Conservation (phyloP, 1,140 invertebrate species). For the Lordiphosa clarofinis region DNA sequence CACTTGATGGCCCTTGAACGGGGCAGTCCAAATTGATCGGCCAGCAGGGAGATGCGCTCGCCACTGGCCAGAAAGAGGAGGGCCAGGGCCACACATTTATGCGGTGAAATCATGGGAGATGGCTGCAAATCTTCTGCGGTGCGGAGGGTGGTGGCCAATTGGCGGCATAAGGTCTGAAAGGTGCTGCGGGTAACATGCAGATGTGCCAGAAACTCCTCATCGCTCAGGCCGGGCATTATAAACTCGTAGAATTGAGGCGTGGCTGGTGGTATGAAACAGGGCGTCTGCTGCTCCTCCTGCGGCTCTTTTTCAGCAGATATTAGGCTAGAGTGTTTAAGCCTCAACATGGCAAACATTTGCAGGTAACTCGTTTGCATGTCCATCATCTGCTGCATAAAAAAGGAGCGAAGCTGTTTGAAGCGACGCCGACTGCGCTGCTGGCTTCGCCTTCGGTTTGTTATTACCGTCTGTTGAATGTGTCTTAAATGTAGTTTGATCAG, state of each 20-base stretch:
- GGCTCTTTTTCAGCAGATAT: slow-evolving; percentile 2
- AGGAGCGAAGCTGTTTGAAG: slow-evolving; percentile 34
- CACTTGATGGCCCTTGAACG: slow-evolving; percentile 37
- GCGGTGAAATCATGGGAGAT: slow-evolving; percentile 12
- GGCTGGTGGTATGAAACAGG: not conserved
- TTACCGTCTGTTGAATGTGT: slow-evolving; percentile 41
- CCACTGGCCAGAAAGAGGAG: slow-evolving; percentile 62
- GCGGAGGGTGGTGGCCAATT: slow-evolving; percentile 41
- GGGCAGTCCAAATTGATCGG: slow-evolving; percentile 45
- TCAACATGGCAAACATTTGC: slow-evolving; percentile 46
- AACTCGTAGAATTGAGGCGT: slow-evolving; percentile 37
- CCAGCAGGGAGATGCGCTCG: slow-evolving; percentile 44
- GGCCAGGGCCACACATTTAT: slow-evolving; percentile 59
- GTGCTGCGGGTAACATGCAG: slow-evolving; percentile 57
- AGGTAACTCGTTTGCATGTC: slow-evolving; percentile 55
- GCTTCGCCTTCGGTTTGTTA: slow-evolving; percentile 37
- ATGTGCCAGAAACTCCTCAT: slow-evolving; percentile 54
- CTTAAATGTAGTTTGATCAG: slow-evolving; percentile 46
- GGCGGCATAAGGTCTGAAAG: slow-evolving; percentile 50
- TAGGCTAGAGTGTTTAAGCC: slow-evolving; percentile 39
- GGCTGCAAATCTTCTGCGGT: slow-evolving; percentile 21
- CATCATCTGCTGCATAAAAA: slow-evolving; percentile 61
- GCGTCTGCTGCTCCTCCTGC: not conserved
- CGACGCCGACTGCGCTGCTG: slow-evolving; percentile 42
- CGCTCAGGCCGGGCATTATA: slow-evolving; percentile 20